A percentile compares a stretch with the other conserved stretches of the same genome.
Conservation (phyloP, 1,140 invertebrate species). For the Macrostomum lignano region DNA sequence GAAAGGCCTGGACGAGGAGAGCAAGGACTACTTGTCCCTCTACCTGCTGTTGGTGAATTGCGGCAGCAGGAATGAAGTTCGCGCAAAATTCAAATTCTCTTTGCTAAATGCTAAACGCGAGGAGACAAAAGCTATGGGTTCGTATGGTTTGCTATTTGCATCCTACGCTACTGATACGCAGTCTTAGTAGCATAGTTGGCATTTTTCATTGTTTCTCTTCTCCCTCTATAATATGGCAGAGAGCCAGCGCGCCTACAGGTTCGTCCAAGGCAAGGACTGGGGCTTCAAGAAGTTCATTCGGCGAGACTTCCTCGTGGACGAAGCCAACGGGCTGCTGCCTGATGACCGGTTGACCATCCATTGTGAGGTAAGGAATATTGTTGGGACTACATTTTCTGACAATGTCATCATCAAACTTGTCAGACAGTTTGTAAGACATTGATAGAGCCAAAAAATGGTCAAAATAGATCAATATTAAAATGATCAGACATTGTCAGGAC, state of each 20-base stretch:
- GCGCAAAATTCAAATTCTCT: slow-evolving; percentile 98
- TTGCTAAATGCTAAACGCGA: slow-evolving; percentile 97
- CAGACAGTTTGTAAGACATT: too few species aligned
- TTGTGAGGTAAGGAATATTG: slow-evolving; percentile 44
- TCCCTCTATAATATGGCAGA: too few species aligned
- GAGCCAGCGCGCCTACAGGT: slow-evolving; percentile 70
- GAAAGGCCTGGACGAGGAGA: slow-evolving; percentile 94
- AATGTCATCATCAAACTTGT: too few species aligned
- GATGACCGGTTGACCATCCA: slow-evolving; percentile 97
- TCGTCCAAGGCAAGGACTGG: slow-evolving; percentile 98
- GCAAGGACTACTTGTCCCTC: slow-evolving; percentile 92
- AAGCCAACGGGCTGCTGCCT: slow-evolving; percentile 78
- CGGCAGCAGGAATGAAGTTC: slow-evolving; percentile 81
- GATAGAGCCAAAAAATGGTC: too few species aligned
- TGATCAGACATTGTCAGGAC: too few species aligned
- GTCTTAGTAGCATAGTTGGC: not conserved
- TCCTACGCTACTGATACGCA: not conserved
- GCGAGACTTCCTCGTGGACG: slow-evolving; percentile 82
- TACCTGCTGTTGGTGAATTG: slow-evolving; percentile 91
- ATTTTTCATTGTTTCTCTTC: slow-evolving; percentile 13
- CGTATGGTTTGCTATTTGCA: slow-evolving; percentile 25
- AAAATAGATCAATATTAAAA: too few species aligned
- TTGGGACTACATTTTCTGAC: too few species aligned
- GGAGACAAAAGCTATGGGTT: slow-evolving; percentile 98
- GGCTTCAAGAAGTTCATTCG: slow-evolving; percentile 98